Evolutionary conservation across 2,113 vertebrate genomes (phyloP).

Genomic region (Sebastes schlegelii): DNA sequence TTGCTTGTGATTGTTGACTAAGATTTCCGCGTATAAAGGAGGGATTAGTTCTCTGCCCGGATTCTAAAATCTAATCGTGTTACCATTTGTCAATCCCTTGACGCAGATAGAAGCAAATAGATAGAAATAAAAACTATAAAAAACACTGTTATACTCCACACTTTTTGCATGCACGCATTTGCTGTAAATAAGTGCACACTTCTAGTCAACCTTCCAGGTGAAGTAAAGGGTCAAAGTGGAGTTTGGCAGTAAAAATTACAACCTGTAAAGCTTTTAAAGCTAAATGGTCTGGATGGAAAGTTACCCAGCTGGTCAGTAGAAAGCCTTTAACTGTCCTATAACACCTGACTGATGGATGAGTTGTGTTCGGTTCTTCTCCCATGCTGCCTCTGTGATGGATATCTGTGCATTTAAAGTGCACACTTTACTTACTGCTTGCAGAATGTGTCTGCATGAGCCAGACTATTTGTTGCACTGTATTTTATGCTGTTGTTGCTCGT

Average conservation of each 20-base stretch:
- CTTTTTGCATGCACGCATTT: not conserved
- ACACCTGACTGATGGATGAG: conserved; percentile 26
- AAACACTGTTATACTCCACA: not conserved
- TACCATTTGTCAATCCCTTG: not conserved
- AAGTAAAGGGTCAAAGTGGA: not conserved
- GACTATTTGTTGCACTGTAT: not conserved
- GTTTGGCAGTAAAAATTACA: not conserved
- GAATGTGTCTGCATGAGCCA: not conserved
- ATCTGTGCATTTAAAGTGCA: not conserved
- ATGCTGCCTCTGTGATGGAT: conserved; percentile 50
- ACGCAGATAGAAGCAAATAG: not conserved
- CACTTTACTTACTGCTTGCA: not conserved
- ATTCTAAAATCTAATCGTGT: not conserved
- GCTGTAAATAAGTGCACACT: not conserved
- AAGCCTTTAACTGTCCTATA: not conserved
- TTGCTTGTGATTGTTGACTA: not conserved
- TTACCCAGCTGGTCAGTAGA: not conserved
- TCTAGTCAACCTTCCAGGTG: not conserved
- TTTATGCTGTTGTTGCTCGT: not conserved
- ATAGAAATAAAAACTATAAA: too few species aligned
- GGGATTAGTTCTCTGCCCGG: not conserved
- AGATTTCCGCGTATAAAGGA: not conserved
- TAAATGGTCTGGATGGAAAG: not conserved
- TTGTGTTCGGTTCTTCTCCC: not conserved
- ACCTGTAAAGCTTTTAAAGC: conserved; percentile 4